Percentiles rank a stretch among this genome's conserved stretches.
Conservation (phyloP, 2,113 vertebrate species). For the Zosterops lateralis region DNA sequence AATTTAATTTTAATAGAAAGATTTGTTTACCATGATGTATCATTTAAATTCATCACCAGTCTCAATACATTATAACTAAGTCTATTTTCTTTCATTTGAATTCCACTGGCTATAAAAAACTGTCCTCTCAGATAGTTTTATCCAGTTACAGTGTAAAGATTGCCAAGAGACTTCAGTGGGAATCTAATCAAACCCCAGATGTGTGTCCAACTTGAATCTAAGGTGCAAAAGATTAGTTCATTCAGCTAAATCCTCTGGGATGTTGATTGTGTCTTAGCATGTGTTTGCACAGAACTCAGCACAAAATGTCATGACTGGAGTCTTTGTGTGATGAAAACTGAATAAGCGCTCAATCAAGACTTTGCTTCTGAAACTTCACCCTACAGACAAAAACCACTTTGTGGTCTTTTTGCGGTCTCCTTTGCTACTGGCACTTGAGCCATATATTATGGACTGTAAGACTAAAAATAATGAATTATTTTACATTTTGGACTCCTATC, state of each 20-base stretch:
- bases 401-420: not conserved
- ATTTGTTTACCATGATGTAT: slow-evolving; percentile 4
- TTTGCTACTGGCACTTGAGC: not conserved
- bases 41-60: slow-evolving; percentile 50
- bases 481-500: not conserved
- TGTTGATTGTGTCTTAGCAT: slow-evolving; percentile 3
- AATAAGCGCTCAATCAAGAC: slow-evolving; percentile 60
- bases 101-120: slow-evolving; percentile 42
- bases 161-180: not conserved
- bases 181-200: slow-evolving; percentile 8
- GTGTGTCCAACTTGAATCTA: not conserved
- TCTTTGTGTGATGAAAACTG: slow-evolving; percentile 26
- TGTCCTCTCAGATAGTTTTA: slow-evolving; percentile 29
- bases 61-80: slow-evolving; percentile 36
- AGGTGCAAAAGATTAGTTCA: slow-evolving; percentile 48
- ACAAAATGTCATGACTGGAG: slow-evolving; percentile 20
- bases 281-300: slow-evolving; percentile 16
- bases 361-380: slow-evolving; percentile 51
- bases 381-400: slow-evolving; percentile 14
- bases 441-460: not conserved
- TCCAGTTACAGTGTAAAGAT: slow-evolving; percentile 55
- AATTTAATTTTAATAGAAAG: slow-evolving; percentile 47
- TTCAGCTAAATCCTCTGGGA: slow-evolving; percentile 21
- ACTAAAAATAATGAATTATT: slow-evolving; percentile 27
- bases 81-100: slow-evolving; percentile 45